A percentile compares a stretch with the other conserved stretches of the same genome.
Evolutionary conservation across 2,113 vertebrate species (phyloP).

Genomic region (Melanocharis versteri): DNA sequence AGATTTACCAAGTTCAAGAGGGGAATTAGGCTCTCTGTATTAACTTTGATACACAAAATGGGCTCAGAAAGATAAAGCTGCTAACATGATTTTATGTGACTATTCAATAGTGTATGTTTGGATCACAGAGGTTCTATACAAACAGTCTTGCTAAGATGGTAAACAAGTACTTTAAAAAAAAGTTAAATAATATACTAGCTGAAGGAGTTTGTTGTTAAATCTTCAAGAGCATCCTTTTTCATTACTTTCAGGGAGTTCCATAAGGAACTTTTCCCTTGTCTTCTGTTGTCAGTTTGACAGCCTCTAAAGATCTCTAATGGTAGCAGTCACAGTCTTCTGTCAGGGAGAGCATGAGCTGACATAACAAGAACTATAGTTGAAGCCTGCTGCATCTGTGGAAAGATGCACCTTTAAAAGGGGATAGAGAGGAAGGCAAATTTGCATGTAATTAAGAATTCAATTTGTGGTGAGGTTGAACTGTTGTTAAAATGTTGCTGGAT

Average conservation of each 20-base stretch:
- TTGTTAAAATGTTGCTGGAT: neutral
- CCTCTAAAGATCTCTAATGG: neutral
- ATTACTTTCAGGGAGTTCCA: neutral
- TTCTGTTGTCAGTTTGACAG: neutral
- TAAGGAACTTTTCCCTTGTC: neutral
- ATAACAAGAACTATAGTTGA: neutral
- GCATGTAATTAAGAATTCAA: neutral
- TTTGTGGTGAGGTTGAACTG: neutral
- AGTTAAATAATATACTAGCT: neutral
- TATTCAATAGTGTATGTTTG: neutral
- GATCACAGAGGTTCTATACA: neutral
- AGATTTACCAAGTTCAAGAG: neutral
- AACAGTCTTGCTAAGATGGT: neutral
- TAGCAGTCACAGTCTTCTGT: neutral
- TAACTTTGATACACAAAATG: neutral
- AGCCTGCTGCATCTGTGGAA: neutral
- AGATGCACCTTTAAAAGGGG: neutral
- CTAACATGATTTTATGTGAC: neutral
- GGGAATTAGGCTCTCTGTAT: neutral
- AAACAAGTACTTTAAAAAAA: neutral
- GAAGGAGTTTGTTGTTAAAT: neutral
- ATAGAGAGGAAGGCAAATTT: neutral
- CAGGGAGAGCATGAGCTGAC: neutral
- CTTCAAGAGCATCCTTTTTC: neutral
- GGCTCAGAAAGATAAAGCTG: neutral